Evolutionary conservation across 2,113 vertebrate genomes (phyloP), one percentile per base, ranked within the genome.

Genomic region (Hemiscyllium ocellatum): DNA sequence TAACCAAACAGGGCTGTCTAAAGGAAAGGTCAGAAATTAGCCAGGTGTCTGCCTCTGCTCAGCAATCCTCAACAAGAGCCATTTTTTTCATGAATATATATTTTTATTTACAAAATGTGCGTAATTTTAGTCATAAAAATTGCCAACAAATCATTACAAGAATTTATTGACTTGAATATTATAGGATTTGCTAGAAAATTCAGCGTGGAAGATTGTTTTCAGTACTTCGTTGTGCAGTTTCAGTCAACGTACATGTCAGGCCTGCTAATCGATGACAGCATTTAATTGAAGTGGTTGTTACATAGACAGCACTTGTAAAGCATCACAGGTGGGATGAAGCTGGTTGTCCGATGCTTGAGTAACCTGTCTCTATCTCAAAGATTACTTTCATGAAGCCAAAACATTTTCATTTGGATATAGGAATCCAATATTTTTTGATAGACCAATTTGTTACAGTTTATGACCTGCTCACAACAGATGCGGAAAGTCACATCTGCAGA

Each of bases 371-470:
- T 93, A 61, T n/a, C 29, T 93, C 61, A 10, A 33, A 66, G 33
- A 93, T 37, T 93, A 68, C 66, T 68, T 37, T 66, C 89, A 93
- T 19, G 19, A 3, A 22, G 61, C 33, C 33, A 91, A 66, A n/a
- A n/a, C 29, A 66, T 93, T 93, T 93, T 66, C 20, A 66, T 37
- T 91, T 37, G n/a, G 33, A 91, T 37, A 65, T 90, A 65, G 87
- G 56, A 90, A 90, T 91, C 56, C 87, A 90, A 65, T 90, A 65
- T 52, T 56, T 90, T 61, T n/a, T 90, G 29, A 90, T 61, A 65
- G 61, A 56, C 52, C 87, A 65, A n/a, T 90, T 90, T 90, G 87
- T 90, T 37, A 65, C 0, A 4, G 6, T 5, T 68, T 68, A 33
- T 68, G 61, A 93, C 15, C 61, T 37, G 22, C 10, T 61, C 89